Evolutionary conservation across 2,888 invertebrate species (phyloP), one percentile per base, ranked within the genome.

Genomic region (Miltochrista miniata): DNA sequence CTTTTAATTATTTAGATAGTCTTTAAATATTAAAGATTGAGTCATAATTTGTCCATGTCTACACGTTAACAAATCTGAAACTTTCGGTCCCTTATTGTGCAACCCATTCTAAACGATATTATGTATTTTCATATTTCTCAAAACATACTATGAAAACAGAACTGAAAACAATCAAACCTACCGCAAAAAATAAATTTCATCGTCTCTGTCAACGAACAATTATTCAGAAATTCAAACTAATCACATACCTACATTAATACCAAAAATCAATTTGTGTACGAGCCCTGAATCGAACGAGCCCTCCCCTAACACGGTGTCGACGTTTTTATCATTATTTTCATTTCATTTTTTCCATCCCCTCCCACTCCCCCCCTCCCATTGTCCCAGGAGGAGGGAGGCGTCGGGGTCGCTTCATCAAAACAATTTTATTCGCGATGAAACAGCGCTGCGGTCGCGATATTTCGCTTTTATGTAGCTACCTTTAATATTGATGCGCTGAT

Each of bases 301-400:
- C 64, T 70, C 70, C 68, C 71, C 62, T 71, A 66, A 55, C 64
- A 58, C 54, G 59, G 66, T 70, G 77, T 71, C 74, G 74, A 72
- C 76, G 73, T 74, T 79, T 79, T 81, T 79, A 79, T 77, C 80
- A 83, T 85, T 82, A 81, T 82, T 82, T 77, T 74, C 79, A 80
- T 84, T 83, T 79, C 76, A 74, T 77, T 74, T 76, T 73, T 67
- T 67, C 59, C 61, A 55, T 53, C 59, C 59, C 65, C 63, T 56
- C 50, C 59, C 49, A 48, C 49, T 31, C 34, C 14, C 24, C 41
- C 43, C 54, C 53, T 42, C 54, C 53, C 42, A 45, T 24, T 59
- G 70, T 65, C 67, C 66, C 45, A 50, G 71, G 69, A 66, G 67
- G 60, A 48, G 61, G 64, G 60, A 70, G 70, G 56, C 65, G 63